Conservation (phyloP, 2,797 vertebrate genomes). For the Anomalospiza imberbis region DNA sequence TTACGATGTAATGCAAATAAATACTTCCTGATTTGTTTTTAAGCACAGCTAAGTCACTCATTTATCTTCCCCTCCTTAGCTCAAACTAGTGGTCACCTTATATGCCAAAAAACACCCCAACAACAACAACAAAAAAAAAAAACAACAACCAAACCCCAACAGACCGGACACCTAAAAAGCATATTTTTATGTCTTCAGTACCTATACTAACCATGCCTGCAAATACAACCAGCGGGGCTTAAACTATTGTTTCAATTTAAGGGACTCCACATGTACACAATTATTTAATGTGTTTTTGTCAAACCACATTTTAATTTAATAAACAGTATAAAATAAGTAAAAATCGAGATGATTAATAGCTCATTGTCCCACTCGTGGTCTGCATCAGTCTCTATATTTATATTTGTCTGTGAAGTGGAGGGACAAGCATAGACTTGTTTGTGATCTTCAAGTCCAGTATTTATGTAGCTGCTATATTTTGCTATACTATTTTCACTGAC, state of each 20-base stretch:
- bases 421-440: constrained; percentile 73
- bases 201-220: neutral
- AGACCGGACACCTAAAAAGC: neutral
- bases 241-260: constrained; percentile 7
- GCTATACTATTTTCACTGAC: constrained; percentile 25
- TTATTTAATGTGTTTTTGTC: constrained; percentile 11
- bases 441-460: constrained; percentile 51
- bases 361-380: constrained; percentile 52
- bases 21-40: neutral
- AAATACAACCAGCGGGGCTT: neutral
- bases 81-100: neutral
- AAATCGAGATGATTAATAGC: constrained; percentile 57
- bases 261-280: constrained; percentile 11
- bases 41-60: neutral
- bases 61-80: neutral
- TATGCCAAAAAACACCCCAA: neutral
- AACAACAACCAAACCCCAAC: no score
- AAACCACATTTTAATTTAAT: constrained; percentile 55
- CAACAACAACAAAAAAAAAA: neutral
- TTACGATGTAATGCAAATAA: neutral
- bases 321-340: constrained; percentile 56
- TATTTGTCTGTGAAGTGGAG: constrained; percentile 51
- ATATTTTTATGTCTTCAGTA: neutral
- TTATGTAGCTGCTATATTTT: constrained; percentile 57
- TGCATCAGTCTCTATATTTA: constrained; percentile 63